Base-by-base conservation (phyloP, 2,888 invertebrate species). In the Eudemis profundana region DNA sequence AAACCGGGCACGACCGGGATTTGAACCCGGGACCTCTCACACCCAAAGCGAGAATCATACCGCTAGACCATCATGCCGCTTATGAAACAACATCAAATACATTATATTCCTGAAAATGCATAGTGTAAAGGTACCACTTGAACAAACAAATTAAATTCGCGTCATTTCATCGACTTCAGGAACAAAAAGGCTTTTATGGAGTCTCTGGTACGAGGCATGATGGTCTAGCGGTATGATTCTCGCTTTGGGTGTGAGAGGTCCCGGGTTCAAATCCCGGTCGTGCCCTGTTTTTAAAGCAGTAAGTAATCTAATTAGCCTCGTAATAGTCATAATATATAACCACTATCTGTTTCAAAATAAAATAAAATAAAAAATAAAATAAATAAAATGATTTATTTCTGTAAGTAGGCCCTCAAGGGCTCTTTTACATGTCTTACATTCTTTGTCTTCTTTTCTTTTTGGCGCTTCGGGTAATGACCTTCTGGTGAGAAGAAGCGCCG, bases 11-110 rank as follows among this genome's bases (percentile, higher is more conserved):
- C 57, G 61, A 44, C 50, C 61, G 61, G 61, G 73, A 76, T 74
- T 77, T 77, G 74, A 77, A 77, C 76, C 74, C 74, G 74, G 74
- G 74, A 74, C 76, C 76, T 73, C 74, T 77, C 74, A 72, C 74
- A 89, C 86, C 87, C 87, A 79, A 85, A 86, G 85, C 83, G 84
- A 84, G 81, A 85, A 86, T 86, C 85, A 86, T 86, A 83, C 86
- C 85, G 79, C 85, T 86, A 86, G 85, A 87, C 86, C 85, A 85
- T 84, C 85, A 85, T 84, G 86, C 86, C 85, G 66, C 60, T n/a
- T n/a, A n/a, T n/a, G n/a, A n/a, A n/a, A n/a, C n/a, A n/a, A n/a
- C n/a, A n/a, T n/a, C n/a, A n/a, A n/a, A n/a, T n/a, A n/a, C n/a
- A n/a, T n/a, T n/a, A n/a, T n/a, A n/a, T n/a, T n/a, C n/a, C n/a